Conservation (phyloP, 2,797 vertebrate genomes). For the Spatula versicolor region DNA sequence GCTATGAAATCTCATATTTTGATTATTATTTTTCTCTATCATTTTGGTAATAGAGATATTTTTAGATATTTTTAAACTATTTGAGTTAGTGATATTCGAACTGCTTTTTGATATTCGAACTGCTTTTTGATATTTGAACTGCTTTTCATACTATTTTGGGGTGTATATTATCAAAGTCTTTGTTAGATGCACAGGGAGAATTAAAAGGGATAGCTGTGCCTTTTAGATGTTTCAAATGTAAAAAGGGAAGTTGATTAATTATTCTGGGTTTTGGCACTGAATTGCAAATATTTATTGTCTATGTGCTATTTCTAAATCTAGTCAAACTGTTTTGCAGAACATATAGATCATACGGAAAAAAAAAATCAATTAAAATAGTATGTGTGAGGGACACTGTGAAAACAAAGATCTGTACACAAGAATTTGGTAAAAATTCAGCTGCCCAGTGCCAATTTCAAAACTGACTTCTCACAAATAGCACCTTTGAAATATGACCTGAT, state of each 20-base stretch:
- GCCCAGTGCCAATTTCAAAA: not conserved
- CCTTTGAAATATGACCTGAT: not conserved
- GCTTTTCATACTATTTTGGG: not conserved
- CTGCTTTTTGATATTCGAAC: not conserved
- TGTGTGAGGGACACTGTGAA: not conserved
- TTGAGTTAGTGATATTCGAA: not conserved
- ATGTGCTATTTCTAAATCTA: not conserved
- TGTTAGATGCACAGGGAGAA: not conserved
- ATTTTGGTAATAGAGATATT: not conserved
- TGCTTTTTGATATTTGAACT: not conserved
- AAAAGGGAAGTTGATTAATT: not conserved
- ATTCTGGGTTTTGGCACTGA: not conserved
- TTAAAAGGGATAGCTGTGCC: not conserved
- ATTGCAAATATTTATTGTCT: not conserved
- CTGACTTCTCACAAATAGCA: not conserved
- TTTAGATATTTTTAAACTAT: not conserved
- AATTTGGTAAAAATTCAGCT: not conserved
- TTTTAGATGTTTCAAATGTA: not conserved
- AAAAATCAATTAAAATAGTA: not conserved
- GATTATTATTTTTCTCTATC: not conserved
- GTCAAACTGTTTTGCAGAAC: not conserved
- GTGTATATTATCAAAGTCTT: not conserved
- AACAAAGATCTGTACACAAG: not conserved
- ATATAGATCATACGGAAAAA: not conserved
- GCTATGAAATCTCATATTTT: not conserved